Base-by-base conservation (phyloP, 2,113 vertebrate species). In the Morone chrysops region DNA sequence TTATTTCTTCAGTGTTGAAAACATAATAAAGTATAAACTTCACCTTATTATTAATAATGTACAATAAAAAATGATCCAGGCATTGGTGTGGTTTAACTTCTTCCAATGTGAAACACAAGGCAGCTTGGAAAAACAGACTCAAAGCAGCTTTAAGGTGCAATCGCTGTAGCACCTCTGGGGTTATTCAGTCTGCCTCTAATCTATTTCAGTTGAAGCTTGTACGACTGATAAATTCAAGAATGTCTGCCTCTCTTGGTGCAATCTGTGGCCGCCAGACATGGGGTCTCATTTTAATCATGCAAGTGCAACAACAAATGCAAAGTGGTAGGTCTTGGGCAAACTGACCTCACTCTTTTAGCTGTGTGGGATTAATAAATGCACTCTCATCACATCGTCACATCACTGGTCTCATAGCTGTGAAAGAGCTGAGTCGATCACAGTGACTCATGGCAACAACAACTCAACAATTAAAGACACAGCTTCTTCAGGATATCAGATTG, bases 131-230 rank as follows among this genome's bases (percentile, higher is more conserved):
- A 63, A 12, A n/a, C 4, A 4, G 13, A 62, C 61, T 20, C 18
- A 63, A 43, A 63, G 18, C 61, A 63, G 61, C 40, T 63, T 63
- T 43, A n/a, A 43, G 61, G 61, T 61, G 60, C 36, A 18, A 3
- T 31, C 3, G 31, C 31, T 31, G 31, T 31, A 31, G 18, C 38
- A 62, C 8, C 36, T 61, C 12, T 62, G 60, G 10, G 60, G 18
- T 18, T 13, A 62, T 65, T 43, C 18, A 43, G n/a, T n/a, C 61
- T 66, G 62, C 40, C 4, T 31, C 31, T 31, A 31, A 31, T 66
- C 20, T 56, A 4, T 20, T 14, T 13, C 40, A n/a, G 6, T 1
- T 43, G 43, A 67, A 17, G 8, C 43, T 22, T 48, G 63, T 6
- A 25, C 11, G 12, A 47, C 10, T 10, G 41, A 47, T 6, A 47